Evolutionary conservation across 1,140 invertebrate genomes (phyloP).

Genomic region (Eumeta japonica): DNA sequence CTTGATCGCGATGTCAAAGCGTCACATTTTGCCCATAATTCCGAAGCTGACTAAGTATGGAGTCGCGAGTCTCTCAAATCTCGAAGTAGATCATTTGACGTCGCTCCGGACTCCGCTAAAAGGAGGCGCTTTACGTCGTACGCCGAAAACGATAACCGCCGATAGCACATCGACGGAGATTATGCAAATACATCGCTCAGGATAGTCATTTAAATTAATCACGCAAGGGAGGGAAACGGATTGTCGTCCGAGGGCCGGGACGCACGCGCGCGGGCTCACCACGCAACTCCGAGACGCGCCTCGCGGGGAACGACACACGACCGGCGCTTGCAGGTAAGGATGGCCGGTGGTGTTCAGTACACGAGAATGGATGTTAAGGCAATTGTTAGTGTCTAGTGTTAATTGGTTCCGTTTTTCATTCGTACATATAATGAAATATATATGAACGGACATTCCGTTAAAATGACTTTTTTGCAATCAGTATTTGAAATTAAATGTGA

Average conservation of each 20-base stretch:
- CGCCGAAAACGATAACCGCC: background rate
- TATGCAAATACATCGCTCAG: background rate
- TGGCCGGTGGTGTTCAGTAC: too few relatives aligned
- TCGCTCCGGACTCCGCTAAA: background rate
- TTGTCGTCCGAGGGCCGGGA: conserved; percentile 1
- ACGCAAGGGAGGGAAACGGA: background rate
- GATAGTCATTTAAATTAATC: conserved; percentile 1
- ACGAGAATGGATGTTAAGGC: too few relatives aligned
- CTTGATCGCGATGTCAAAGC: background rate
- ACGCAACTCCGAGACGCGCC: background rate
- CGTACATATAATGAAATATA: too few relatives aligned
- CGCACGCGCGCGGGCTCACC: background rate
- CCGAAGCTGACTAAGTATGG: background rate
- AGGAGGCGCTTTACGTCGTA: too few relatives aligned
- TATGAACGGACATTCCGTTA: too few relatives aligned
- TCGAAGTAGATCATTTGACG: background rate
- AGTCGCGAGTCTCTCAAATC: background rate
- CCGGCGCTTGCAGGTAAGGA: too few relatives aligned
- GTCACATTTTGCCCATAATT: background rate
- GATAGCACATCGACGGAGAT: background rate
- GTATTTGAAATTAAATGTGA: too few relatives aligned
- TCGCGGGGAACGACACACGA: too few relatives aligned
- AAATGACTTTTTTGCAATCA: too few relatives aligned
- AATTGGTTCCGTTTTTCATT: too few relatives aligned
- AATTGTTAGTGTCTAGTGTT: too few relatives aligned